A percentile compares a stretch with the other conserved stretches of the same genome.
Evolutionary conservation across 2,888 invertebrate genomes (phyloP).

Genomic region (Blastobasis adustella): DNA sequence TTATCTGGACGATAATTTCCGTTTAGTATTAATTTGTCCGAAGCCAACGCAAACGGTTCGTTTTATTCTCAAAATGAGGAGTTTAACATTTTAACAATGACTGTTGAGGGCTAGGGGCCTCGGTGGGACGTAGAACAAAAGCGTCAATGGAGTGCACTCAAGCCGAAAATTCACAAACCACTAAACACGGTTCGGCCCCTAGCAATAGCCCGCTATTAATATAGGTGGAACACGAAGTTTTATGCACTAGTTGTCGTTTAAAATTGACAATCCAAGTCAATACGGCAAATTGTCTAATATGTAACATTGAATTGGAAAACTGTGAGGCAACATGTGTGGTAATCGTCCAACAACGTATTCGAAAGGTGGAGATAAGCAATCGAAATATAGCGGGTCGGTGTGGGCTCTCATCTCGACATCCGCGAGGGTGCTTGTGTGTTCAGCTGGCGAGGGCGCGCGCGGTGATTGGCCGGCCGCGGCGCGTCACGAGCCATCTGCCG

Average conservation of each 20-base stretch:
- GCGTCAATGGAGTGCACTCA: not conserved
- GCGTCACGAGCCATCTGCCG: slow-evolving; percentile 17
- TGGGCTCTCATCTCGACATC: not conserved
- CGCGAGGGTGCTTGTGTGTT: slow-evolving; percentile 7
- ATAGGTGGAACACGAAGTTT: not conserved
- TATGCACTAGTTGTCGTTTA: too few relatives aligned
- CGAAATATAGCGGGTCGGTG: not conserved
- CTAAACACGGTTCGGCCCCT: not conserved
- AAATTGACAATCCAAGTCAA: too few relatives aligned
- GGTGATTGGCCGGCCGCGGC: slow-evolving; percentile 11
- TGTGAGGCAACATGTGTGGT: too few relatives aligned
- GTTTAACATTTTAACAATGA: not conserved
- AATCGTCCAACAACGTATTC: too few relatives aligned
- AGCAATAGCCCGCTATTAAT: not conserved
- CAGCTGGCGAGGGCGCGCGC: slow-evolving; percentile 15
- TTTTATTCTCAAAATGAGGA: too few relatives aligned
- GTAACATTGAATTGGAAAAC: too few relatives aligned
- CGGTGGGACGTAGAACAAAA: not conserved
- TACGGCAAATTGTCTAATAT: too few relatives aligned
- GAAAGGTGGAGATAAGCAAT: not conserved
- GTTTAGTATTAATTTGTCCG: too few relatives aligned
- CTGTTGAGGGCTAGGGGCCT: not conserved
- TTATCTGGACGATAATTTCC: too few relatives aligned
- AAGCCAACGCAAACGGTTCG: too few relatives aligned
- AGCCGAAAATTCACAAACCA: slow-evolving; percentile 1